These are phyloP conservation scores for Parauchenoglanis punctatus DNA, from an alignment of 2,797 vertebrate species.

Conservation along the genomic window DNA sequence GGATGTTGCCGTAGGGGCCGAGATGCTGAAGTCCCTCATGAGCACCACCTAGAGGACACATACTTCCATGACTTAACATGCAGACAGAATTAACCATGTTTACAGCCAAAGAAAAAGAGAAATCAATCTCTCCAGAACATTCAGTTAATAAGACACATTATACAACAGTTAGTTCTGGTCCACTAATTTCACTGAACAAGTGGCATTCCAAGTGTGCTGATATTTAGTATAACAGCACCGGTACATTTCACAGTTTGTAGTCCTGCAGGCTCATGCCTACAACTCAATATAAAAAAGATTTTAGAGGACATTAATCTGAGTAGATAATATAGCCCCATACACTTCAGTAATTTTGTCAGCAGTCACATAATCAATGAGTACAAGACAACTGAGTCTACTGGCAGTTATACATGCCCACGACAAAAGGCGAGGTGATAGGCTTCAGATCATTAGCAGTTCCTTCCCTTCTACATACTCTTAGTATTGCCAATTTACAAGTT, in stretches of 20 bases:
- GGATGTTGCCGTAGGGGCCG: slow-evolving; percentile 95
- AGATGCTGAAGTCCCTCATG: slow-evolving; percentile 97
- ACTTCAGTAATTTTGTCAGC: too few species aligned
- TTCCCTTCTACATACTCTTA: too few species aligned
- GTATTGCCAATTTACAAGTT: too few species aligned
- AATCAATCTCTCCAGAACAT: background rate
- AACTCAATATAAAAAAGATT: too few species aligned
- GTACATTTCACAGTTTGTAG: background rate
- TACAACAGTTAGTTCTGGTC: background rate
- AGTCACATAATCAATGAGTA: too few species aligned
- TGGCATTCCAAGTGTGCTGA: background rate
- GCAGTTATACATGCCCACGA: too few species aligned
- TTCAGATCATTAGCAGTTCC: too few species aligned
- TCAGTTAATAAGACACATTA: background rate
- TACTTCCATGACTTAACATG: background rate
- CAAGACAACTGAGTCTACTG: too few species aligned
- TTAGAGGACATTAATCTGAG: too few species aligned
- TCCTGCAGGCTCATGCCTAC: background rate
- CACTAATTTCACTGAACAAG: background rate
- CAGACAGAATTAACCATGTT: background rate
- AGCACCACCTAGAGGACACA: slow-evolving; percentile 84
- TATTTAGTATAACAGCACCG: background rate
- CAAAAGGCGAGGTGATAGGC: too few species aligned
- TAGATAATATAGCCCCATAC: too few species aligned
- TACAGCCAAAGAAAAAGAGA: background rate